phyloP scores from a whole-genome alignment of 2,888 invertebrate genomes.

The Melieria picta region DNA sequence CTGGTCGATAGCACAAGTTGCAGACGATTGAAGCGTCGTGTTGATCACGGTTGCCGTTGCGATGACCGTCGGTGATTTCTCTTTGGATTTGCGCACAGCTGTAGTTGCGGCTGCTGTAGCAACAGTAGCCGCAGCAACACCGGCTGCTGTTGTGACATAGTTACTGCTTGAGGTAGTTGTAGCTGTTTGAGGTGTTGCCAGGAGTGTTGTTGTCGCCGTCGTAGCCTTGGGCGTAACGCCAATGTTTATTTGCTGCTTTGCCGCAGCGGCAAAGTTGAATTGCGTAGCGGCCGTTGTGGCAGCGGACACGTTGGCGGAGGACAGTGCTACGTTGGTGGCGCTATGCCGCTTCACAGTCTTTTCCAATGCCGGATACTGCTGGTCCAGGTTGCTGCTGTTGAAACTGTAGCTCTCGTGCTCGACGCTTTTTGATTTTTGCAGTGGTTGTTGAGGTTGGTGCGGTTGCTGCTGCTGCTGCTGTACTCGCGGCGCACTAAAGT shows the following conservation, averaged over 20 bases:
- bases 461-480: slow-evolving; percentile 28
- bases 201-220: slow-evolving; percentile 1
- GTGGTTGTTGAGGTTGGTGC: slow-evolving; percentile 39
- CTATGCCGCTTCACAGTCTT: slow-evolving; percentile 65
- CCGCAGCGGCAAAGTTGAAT: slow-evolving; percentile 48
- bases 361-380: slow-evolving; percentile 67
- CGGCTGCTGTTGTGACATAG: slow-evolving; percentile 1
- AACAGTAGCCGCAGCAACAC: neutral
- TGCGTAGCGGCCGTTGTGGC: slow-evolving; percentile 13
- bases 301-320: slow-evolving; percentile 48
- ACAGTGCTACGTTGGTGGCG: slow-evolving; percentile 50
- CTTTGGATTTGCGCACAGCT: slow-evolving; percentile 32
- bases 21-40: neutral
- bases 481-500: slow-evolving; percentile 21
- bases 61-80: slow-evolving; percentile 21
- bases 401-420: slow-evolving; percentile 59
- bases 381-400: slow-evolving; percentile 60
- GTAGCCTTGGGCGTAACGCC: neutral
- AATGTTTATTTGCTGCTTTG: slow-evolving; percentile 41
- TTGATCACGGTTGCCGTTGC: neutral
- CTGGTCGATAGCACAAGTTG: neutral
- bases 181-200: slow-evolving; percentile 18
- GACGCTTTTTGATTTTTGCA: slow-evolving; percentile 65
- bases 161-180: slow-evolving; percentile 43
- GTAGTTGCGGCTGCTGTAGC: neutral